A percentile compares a stretch with the other conserved stretches of the same genome.
phyloP scores from a whole-genome alignment of 1,140 invertebrate species.

The Mizuhopecten yessoensis region DNA sequence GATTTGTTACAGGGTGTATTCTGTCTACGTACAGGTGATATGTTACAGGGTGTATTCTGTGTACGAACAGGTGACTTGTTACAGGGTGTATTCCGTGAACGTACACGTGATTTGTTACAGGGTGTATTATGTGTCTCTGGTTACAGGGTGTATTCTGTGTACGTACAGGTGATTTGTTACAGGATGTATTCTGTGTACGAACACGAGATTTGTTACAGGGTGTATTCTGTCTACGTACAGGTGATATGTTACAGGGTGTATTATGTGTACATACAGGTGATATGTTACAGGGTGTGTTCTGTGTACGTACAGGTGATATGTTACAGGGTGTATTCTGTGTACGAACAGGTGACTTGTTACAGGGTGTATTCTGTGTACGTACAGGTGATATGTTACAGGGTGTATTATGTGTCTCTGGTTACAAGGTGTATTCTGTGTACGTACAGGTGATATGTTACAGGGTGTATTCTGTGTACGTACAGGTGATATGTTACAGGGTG shows the following conservation, averaged over 20 bases:
- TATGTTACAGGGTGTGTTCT: neutral
- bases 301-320: neutral
- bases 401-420: too few species aligned
- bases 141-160: too few species aligned
- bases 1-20: neutral
- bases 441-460: too few species aligned
- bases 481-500: too few species aligned
- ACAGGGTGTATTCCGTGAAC: neutral
- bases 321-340: neutral
- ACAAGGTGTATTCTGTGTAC: too few species aligned
- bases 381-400: neutral
- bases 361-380: too few species aligned
- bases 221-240: too few species aligned
- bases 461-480: too few species aligned
- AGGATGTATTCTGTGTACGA: too few species aligned
- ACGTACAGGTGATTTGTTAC: neutral
- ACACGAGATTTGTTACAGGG: neutral
- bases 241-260: neutral
- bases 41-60: neutral
- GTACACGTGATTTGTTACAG: neutral
- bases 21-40: neutral
- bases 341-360: neutral
- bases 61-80: neutral
- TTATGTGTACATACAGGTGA: too few species aligned
- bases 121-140: too few species aligned